Percentiles rank a stretch among this genome's conserved stretches.
phyloP scores from a whole-genome alignment of 1,140 invertebrate genomes.

The Procambarus clarkii region DNA sequence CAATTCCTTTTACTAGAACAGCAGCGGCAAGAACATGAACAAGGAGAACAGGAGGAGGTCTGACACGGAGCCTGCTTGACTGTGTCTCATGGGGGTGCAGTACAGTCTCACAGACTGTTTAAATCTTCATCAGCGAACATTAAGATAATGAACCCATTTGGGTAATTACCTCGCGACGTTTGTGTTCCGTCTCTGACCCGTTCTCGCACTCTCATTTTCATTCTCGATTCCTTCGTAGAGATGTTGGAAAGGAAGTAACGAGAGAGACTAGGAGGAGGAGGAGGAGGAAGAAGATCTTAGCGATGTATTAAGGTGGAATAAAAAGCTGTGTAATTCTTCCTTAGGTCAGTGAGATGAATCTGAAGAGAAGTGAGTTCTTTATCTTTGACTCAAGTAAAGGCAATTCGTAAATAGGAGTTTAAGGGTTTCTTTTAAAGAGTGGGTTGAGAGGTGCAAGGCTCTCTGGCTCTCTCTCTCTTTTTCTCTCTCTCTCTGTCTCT shows the following conservation, averaged over 20 bases:
- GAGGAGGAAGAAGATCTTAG: background rate
- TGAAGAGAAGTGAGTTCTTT: too few species aligned
- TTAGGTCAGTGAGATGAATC: background rate
- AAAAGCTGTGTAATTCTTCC: too few species aligned
- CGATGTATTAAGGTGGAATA: too few species aligned
- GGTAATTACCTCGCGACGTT: conserved; percentile 65
- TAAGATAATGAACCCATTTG: conserved; percentile 69
- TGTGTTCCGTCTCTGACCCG: conserved; percentile 52
- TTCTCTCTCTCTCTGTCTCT: too few species aligned
- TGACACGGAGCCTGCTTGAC: background rate
- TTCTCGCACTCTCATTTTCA: conserved; percentile 21
- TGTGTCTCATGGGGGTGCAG: background rate
- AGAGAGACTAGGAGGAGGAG: too few species aligned
- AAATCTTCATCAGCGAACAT: conserved; percentile 68
- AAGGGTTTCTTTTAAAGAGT: too few species aligned
- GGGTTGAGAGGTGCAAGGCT: too few species aligned
- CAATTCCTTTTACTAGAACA: too few species aligned
- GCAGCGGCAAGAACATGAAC: too few species aligned
- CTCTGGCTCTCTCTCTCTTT: too few species aligned
- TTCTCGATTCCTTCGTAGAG: conserved; percentile 21
- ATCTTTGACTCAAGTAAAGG: too few species aligned
- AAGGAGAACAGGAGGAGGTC: conserved; percentile 13
- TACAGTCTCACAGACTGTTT: conserved; percentile 60
- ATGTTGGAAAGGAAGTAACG: background rate
- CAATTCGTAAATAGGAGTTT: too few species aligned